Conservation (phyloP, 92 coral and sea anemone genomes). For the Scolanthus callimorphus region DNA sequence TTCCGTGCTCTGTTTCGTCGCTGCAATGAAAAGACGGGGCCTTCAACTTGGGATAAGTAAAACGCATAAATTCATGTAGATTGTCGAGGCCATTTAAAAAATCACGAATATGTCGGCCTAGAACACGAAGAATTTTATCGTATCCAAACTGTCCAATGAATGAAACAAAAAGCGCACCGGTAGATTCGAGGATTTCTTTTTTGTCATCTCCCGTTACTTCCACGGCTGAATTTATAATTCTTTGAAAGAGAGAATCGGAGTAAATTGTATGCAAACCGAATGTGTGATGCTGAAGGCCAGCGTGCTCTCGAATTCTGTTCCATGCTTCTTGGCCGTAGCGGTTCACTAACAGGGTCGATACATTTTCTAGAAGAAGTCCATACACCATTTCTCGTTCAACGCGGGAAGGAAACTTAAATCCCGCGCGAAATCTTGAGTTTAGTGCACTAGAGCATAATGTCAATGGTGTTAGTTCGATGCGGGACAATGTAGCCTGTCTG, state of each 20-base stretch:
- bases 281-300: conserved; percentile 37
- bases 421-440: too few relatives aligned
- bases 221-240: conserved; percentile 38
- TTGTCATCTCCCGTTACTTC: conserved; percentile 50
- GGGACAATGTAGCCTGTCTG: too few relatives aligned
- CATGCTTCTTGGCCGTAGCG: conserved; percentile 61
- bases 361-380: conserved; percentile 65
- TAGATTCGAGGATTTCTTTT: conserved; percentile 39
- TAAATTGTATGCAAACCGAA: conserved; percentile 58
- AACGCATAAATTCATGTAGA: conserved; percentile 76
- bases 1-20: conserved; percentile 73
- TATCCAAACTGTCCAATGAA: conserved; percentile 82
- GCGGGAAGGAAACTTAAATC: neutral
- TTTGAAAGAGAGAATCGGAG: conserved; percentile 52
- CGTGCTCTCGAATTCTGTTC: conserved; percentile 61
- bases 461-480: too few relatives aligned
- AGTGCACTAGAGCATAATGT: too few relatives aligned
- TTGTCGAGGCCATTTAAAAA: conserved; percentile 82
- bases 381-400: conserved; percentile 38
- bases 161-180: conserved; percentile 57
- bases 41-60: conserved; percentile 72
- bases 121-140: conserved; percentile 68
- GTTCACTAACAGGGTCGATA: conserved; percentile 41
- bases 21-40: conserved; percentile 83
- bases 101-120: conserved; percentile 85